Base-by-base conservation (phyloP, 2,888 invertebrate species). In the Eupithecia insigniata region DNA sequence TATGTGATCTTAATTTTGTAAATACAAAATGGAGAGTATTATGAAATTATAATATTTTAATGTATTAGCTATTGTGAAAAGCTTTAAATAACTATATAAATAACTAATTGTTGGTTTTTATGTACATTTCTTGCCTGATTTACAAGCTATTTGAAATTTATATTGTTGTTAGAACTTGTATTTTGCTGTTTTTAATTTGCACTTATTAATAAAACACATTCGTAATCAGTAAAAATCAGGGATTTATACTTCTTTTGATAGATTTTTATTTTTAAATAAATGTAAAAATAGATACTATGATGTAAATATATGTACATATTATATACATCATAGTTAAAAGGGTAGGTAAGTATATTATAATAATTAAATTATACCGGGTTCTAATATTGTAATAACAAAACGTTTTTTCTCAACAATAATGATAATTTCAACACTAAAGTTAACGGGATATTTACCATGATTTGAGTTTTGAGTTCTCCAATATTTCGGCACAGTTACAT, bases 121-220 rank as follows among this genome's bases (percentile, higher is more conserved):
- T 18, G 7, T 60, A 32, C 12, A 64, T 39, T 70, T 76, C 76
- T 79, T 78, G 78, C 78, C 78, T 70, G 71, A 55, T 70, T 70
- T 46, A 66, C 43, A 70, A 64, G 22, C 30, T 73, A 69, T 66
- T 66, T 65, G 28, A 67, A 72, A 66, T 73, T 69, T 77, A 72
- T 69, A 71, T 71, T 36, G 46, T 67, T 73, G 68, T 70, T 72
- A 60, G 58, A 67, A 32, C 46, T 28, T 67, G 34, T 73, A 62
- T 34, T 30, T 75, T 65, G 65, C 46, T 62, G 65, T 66, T 66
- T 70, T 65, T 71, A 43, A 66, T 69, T 74, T 70, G 73, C 76
- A 76, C 76, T 75, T 69, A 72, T 76, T 75, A 75, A 58, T 58
- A 28, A 62, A 71, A 72, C 72, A 75, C 72, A 61, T 60, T 30